Conservation (phyloP, 1,140 invertebrate genomes). For the Sycophaga agraensis region DNA sequence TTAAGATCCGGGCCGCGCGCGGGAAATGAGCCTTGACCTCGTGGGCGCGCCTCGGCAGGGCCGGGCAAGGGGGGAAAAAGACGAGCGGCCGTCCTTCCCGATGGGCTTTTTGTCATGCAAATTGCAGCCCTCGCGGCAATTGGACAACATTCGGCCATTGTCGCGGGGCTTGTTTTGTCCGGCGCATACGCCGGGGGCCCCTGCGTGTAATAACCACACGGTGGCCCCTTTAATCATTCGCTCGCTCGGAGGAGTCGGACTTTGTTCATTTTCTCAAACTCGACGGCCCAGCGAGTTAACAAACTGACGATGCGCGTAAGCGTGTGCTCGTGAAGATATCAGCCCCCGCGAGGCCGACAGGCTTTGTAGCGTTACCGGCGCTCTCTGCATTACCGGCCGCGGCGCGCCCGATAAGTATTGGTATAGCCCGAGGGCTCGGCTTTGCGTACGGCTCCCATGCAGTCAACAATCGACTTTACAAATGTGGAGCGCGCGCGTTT, state of each 20-base stretch:
- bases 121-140: slow-evolving; percentile 21
- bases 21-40: slow-evolving; percentile 22
- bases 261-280: slow-evolving; percentile 18
- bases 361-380: too few relatives aligned
- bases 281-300: not conserved
- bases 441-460: too few relatives aligned
- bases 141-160: slow-evolving; percentile 23
- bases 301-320: too few relatives aligned
- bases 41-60: too few relatives aligned
- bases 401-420: too few relatives aligned
- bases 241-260: not conserved
- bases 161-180: not conserved
- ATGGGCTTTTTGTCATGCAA: slow-evolving; percentile 23
- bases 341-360: too few relatives aligned
- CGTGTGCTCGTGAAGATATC: too few relatives aligned
- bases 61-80: too few relatives aligned
- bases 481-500: too few relatives aligned
- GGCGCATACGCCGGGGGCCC: too few relatives aligned
- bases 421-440: too few relatives aligned
- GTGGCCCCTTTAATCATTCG: slow-evolving; percentile 1
- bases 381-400: not conserved
- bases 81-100: slow-evolving; percentile 25
- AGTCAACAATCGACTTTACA: too few relatives aligned
- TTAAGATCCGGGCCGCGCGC: not conserved
- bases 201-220: not conserved